Evolutionary conservation across 2,888 invertebrate genomes (phyloP), one percentile per base, ranked within the genome.

Genomic region (Colostygia pectinataria): DNA sequence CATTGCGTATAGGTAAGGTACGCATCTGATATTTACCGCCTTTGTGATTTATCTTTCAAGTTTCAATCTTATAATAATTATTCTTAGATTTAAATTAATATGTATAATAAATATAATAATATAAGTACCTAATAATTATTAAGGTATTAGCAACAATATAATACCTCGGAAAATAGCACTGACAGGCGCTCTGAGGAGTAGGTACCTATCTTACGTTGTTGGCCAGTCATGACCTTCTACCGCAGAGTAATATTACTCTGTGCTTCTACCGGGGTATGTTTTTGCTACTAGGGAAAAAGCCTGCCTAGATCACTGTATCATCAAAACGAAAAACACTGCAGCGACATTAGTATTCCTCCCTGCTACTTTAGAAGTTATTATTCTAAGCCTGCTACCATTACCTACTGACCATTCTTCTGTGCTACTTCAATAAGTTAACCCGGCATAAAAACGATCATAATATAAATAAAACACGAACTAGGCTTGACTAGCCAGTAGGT

Each of bases 121-220:
- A n/a, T n/a, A n/a, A n/a, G n/a, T n/a, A n/a, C n/a, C n/a, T n/a
- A n/a, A n/a, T n/a, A n/a, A n/a, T n/a, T n/a, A n/a, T n/a, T n/a
- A n/a, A n/a, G n/a, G n/a, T n/a, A n/a, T n/a, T n/a, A n/a, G n/a
- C n/a, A n/a, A n/a, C n/a, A n/a, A n/a, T n/a, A n/a, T n/a, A n/a
- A 34, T n/a, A 34, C 23, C 7, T 15, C 2, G 1, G 10, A 18
- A 4, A 10, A 25, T 8, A 24, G 8, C 8, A 9, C 2, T 15
- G 33, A 42, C 24, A 32, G 9, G 14, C 42, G 18, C 4, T 8
- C 33, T 10, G 25, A 32, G 1, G 42, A 42, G 7, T n/a, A n/a
- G n/a, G n/a, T n/a, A n/a, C n/a, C n/a, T 42, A 33, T 6, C 27
- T 33, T 1, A 27, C 31, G n/a, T n/a, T 33, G 12, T 9, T 33